A percentile compares a stretch with the other conserved stretches of the same genome.
Evolutionary conservation across 2,888 invertebrate genomes (phyloP).

Genomic region (Cordilura impudica): DNA sequence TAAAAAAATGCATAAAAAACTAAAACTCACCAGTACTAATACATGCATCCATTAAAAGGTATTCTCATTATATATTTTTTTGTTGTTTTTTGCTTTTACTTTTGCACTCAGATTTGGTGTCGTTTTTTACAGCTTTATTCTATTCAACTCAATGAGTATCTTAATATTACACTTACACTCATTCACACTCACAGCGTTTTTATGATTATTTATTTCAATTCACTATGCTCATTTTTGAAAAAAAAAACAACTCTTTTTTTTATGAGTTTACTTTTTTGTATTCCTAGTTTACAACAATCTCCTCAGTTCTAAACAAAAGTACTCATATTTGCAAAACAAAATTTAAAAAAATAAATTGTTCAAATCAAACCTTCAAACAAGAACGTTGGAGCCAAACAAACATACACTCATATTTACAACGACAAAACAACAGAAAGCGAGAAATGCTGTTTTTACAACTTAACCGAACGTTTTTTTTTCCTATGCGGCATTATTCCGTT

Average conservation of each 20-base stretch:
- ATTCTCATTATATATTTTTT: conserved; percentile 48
- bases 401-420: conserved; percentile 8
- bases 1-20: conserved; percentile 16
- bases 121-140: not conserved
- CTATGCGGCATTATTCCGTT: conserved; percentile 39
- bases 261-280: not conserved
- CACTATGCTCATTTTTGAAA: conserved; percentile 23
- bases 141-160: conserved; percentile 37
- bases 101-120: conserved; percentile 41
- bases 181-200: conserved; percentile 29
- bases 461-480: conserved; percentile 46
- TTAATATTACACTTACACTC: conserved; percentile 31
- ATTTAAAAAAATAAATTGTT: conserved; percentile 26
- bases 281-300: conserved; percentile 26
- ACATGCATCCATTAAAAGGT: not conserved
- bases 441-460: conserved; percentile 53
- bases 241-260: conserved; percentile 1
- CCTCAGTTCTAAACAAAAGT: conserved; percentile 41
- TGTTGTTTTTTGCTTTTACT: not conserved
- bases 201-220: not conserved
- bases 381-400: conserved; percentile 35
- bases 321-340: conserved; percentile 27
- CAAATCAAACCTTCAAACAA: conserved; percentile 50
- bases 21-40: conserved; percentile 48
- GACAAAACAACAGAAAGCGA: conserved; percentile 12